These are phyloP conservation scores for Lissonota sp. DNA, from an alignment of 2,888 invertebrate genomes.

Conservation along the genomic window DNA sequence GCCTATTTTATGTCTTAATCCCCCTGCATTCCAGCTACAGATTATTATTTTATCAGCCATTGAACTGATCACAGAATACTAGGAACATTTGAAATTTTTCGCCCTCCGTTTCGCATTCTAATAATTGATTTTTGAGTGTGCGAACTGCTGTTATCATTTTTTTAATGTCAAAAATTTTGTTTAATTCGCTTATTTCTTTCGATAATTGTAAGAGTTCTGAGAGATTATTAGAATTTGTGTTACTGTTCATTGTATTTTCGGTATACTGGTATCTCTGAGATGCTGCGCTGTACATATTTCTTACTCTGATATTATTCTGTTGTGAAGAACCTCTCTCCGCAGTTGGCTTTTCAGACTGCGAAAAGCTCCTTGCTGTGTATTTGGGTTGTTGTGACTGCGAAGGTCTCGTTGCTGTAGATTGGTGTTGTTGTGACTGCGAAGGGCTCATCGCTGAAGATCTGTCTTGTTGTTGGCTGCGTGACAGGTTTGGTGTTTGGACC, in stretches of 20 bases:
- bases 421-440: background rate
- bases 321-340: conserved; percentile 2
- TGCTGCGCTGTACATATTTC: background rate
- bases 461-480: background rate
- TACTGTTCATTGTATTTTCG: conserved; percentile 25
- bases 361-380: background rate
- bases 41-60: conserved; percentile 61
- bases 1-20: conserved; percentile 56
- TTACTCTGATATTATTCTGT: conserved; percentile 10
- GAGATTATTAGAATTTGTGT: conserved; percentile 24
- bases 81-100: conserved; percentile 63
- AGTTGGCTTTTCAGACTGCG: conserved; percentile 17
- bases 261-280: background rate
- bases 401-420: background rate
- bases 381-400: background rate
- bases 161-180: conserved; percentile 50
- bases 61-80: conserved; percentile 60
- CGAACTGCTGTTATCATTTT: conserved; percentile 58
- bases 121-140: conserved; percentile 44
- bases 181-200: conserved; percentile 53
- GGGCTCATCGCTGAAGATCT: conserved; percentile 5
- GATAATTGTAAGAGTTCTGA: conserved; percentile 36
- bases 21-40: conserved; percentile 69
- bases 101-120: conserved; percentile 43
- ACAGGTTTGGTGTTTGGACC: background rate